Evolutionary conservation across 2,797 vertebrate species (phyloP), one percentile per base, ranked within the genome.

Genomic region (Carduelis carduelis): DNA sequence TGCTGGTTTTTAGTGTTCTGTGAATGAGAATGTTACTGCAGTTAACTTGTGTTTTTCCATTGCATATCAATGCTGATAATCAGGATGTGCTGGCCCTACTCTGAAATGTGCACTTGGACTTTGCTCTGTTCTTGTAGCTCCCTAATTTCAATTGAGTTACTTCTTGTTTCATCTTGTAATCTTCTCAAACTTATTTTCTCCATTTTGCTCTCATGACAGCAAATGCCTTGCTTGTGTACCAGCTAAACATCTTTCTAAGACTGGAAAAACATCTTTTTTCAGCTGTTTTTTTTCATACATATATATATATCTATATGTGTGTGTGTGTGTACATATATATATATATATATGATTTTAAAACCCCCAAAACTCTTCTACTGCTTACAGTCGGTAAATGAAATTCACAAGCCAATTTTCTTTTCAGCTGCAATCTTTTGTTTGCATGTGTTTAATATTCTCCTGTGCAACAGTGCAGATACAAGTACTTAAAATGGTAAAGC

Each of bases 341-440:
- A 53, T 52, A 50, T 49, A 35, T 26, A 37, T 7, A 75, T 4
- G 20, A 63, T 75, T 87, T 34, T 4, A 52, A 57, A 77, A 17
- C 1, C 0, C 4, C 6, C 5, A 50, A 18, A 11, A 16, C 16
- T 60, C 5, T 20, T 52, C 35, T 76, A 32, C 49, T 50, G 14
- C 20, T 91, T 76, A 43, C 20, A 57, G 61, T 57, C 60, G 64
- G 46, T 68, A 84, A 71, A 52, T 20, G 9, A 53, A 72, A 76
- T 61, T 28, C 22, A 57, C 69, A 77, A 79, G 17, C 32, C 8
- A 21, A 41, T 55, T 61, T 79, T 80, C 39, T 88, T 65, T 95
- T 71, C 37, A 77, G 2, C 35, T 83, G 12, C 32, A 27, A 10
- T 65, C n/a, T 88, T 93, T 94, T 83, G 53, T 75, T 49, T 4